phyloP scores from a whole-genome alignment of 2,797 vertebrate genomes.

The Pteronotus mesoamericanus region DNA sequence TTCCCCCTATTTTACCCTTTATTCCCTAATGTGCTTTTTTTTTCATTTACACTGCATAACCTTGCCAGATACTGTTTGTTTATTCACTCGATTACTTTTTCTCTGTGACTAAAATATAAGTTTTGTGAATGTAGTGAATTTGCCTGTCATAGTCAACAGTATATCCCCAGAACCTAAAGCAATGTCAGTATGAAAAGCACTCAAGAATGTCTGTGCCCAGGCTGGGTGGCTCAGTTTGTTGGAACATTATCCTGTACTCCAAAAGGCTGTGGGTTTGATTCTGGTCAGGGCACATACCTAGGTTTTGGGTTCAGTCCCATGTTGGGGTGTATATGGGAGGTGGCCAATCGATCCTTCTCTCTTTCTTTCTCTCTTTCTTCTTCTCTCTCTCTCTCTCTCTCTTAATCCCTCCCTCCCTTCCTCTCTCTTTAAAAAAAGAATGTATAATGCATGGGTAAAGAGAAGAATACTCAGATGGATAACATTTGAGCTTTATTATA shows the following conservation, averaged over 20 bases:
- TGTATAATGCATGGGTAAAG: neutral
- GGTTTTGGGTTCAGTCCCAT: no score
- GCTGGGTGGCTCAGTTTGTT: no score
- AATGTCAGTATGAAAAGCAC: neutral
- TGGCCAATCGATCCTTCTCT: no score
- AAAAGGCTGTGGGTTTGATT: no score
- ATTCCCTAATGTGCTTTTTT: neutral
- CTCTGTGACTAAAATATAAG: neutral
- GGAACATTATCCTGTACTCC: no score
- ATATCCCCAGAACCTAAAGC: neutral
- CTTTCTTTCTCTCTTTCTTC: no score
- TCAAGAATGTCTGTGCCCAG: neutral
- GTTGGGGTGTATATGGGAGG: no score
- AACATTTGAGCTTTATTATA: neutral
- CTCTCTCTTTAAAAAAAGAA: neutral
- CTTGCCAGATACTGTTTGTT: neutral
- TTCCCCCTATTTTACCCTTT: no score
- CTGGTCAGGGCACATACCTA: no score
- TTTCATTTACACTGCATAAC: neutral
- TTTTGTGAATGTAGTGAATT: neutral
- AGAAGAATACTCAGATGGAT: no score
- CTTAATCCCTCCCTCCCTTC: no score
- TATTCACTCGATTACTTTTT: neutral
- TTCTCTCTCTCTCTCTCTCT: no score
- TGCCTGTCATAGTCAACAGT: neutral